Conservation (phyloP, 2,797 vertebrate species). For the Echiichthys vipera region DNA sequence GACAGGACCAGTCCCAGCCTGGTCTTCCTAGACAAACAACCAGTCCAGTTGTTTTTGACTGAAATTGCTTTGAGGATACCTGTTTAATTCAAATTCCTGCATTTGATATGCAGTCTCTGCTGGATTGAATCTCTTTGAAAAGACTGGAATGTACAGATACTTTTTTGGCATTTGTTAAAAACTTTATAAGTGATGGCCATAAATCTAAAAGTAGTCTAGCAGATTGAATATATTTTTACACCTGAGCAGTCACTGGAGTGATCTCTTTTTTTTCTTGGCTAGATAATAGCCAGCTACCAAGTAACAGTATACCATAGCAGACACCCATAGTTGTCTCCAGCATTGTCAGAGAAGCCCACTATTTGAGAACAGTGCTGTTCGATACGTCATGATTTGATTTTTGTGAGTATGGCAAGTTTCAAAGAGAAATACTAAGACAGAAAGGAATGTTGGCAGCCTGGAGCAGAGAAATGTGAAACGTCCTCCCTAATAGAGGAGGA, state of each 20-base stretch:
- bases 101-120: not conserved
- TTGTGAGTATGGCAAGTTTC: constrained; percentile 69
- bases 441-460: constrained; percentile 69
- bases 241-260: constrained; percentile 29
- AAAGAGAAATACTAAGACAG: constrained; percentile 68
- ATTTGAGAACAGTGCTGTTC: constrained; percentile 63
- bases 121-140: not conserved
- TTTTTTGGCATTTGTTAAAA: constrained; percentile 12
- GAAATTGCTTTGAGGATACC: no score
- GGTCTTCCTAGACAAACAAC: no score
- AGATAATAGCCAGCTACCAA: constrained; percentile 50
- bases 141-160: not conserved
- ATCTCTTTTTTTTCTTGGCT: constrained; percentile 3
- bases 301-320: constrained; percentile 42
- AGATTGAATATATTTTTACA: constrained; percentile 43
- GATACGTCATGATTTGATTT: constrained; percentile 76
- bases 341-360: constrained; percentile 68
- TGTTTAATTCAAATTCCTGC: not conserved
- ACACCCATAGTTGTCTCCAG: constrained; percentile 58
- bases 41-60: no score
- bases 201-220: constrained; percentile 7
- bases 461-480: constrained; percentile 74
- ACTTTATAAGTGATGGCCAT: constrained; percentile 26
- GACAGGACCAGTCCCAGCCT: no score
- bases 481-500: constrained; percentile 78